phyloP scores from a whole-genome alignment of 2,888 invertebrate species.

The Heterodera filipjevi region DNA sequence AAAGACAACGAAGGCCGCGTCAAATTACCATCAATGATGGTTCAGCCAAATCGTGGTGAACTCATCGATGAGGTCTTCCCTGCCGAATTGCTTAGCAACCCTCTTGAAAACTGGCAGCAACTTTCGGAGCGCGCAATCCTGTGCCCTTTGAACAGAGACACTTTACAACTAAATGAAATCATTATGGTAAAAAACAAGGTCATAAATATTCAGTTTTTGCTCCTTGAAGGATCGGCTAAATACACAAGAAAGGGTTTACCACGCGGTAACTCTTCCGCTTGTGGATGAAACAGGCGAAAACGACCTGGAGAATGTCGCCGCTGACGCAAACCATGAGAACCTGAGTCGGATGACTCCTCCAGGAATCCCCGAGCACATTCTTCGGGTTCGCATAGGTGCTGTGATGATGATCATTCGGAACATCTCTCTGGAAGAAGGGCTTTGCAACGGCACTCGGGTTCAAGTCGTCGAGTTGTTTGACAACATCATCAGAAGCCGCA shows the following conservation, averaged over 20 bases:
- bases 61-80: neutral
- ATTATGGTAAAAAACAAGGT: neutral
- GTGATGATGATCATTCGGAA: slow-evolving; percentile 24
- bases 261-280: neutral
- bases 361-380: neutral
- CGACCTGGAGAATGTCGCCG: neutral
- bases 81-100: neutral
- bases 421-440: slow-evolving; percentile 11
- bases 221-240: neutral
- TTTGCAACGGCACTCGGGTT: slow-evolving; percentile 7
- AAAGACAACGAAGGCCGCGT: neutral
- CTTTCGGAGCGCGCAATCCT: neutral
- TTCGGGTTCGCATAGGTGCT: neutral
- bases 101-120: neutral
- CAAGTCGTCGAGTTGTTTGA: neutral
- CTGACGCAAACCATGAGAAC: neutral
- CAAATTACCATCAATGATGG: neutral
- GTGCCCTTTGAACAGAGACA: slow-evolving; percentile 2
- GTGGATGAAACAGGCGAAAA: neutral
- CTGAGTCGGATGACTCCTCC: neutral
- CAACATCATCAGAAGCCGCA: neutral
- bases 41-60: neutral
- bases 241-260: neutral
- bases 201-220: neutral
- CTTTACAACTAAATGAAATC: neutral